Percentiles rank a stretch among this genome's conserved stretches.
phyloP scores from a whole-genome alignment of 2,113 vertebrate species.

The Oryzias javanicus region DNA sequence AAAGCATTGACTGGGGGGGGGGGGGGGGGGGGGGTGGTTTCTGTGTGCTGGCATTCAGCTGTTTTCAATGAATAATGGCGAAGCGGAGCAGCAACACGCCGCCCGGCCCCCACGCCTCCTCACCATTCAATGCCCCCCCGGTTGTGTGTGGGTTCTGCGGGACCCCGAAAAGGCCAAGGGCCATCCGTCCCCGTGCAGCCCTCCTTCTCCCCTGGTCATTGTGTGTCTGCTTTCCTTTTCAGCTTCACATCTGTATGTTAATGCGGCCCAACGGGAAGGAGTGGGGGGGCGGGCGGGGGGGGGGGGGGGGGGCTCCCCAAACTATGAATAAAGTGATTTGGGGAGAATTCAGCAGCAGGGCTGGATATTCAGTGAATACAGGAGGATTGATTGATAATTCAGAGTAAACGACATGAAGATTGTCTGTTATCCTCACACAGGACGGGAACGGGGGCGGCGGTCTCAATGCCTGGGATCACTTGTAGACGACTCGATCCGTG shows the following conservation, averaged over 20 bases:
- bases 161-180: conserved; percentile 67
- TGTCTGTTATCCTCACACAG: conserved; percentile 1
- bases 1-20: conserved; percentile 30
- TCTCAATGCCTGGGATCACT: too few species aligned
- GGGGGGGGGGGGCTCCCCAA: conserved; percentile 44
- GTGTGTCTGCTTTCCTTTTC: conserved; percentile 71
- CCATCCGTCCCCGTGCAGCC: conserved; percentile 57
- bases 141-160: conserved; percentile 24
- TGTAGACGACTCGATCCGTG: too few species aligned
- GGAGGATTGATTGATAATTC: conserved; percentile 16
- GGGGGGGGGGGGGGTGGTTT: conserved; percentile 39
- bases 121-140: conserved; percentile 47
- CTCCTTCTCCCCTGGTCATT: conserved; percentile 63
- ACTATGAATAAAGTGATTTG: conserved; percentile 35
- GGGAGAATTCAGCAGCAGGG: conserved; percentile 32
- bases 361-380: conserved; percentile 8
- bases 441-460: neutral
- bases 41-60: conserved; percentile 51
- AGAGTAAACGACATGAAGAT: neutral
- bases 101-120: conserved; percentile 51
- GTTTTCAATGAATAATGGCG: conserved; percentile 57
- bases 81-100: conserved; percentile 34
- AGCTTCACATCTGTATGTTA: conserved; percentile 81
- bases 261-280: conserved; percentile 57
- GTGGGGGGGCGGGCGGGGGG: conserved; percentile 59